Percentiles rank a stretch among this genome's conserved stretches.
Evolutionary conservation across 2,113 vertebrate species (phyloP).

Genomic region (Phaetusa simplex): DNA sequence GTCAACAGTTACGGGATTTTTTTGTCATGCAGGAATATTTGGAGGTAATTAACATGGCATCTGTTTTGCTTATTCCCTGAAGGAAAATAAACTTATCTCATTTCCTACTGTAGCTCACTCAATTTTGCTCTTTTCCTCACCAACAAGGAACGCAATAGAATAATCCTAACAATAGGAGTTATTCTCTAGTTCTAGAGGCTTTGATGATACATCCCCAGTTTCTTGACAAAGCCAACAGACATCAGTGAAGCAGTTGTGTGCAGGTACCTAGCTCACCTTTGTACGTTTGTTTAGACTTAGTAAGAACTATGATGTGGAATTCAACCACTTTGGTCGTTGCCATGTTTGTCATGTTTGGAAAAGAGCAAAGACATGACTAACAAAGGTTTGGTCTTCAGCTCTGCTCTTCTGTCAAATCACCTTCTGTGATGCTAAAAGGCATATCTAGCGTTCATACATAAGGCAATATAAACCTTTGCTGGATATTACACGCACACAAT

Average conservation of each 20-base stretch:
- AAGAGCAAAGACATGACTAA: background rate
- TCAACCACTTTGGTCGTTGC: background rate
- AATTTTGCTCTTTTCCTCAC: background rate
- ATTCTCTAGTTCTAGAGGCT: background rate
- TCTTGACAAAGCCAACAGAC: background rate
- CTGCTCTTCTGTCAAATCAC: background rate
- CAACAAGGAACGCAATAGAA: background rate
- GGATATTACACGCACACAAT: background rate
- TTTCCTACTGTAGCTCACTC: background rate
- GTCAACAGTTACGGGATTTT: background rate
- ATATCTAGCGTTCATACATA: background rate
- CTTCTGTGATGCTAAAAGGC: background rate
- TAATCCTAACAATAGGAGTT: background rate
- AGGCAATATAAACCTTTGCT: background rate
- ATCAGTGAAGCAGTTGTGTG: background rate
- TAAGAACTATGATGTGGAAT: background rate
- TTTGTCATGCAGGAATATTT: background rate
- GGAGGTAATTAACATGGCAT: background rate
- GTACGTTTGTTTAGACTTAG: background rate
- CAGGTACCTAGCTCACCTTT: background rate
- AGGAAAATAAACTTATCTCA: background rate
- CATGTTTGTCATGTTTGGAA: background rate
- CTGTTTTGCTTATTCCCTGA: background rate
- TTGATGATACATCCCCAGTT: background rate
- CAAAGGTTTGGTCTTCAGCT: background rate